A percentile compares a stretch with the other conserved stretches of the same genome.
Conservation (phyloP, 2,888 invertebrate genomes). For the Trachelus tabidus region DNA sequence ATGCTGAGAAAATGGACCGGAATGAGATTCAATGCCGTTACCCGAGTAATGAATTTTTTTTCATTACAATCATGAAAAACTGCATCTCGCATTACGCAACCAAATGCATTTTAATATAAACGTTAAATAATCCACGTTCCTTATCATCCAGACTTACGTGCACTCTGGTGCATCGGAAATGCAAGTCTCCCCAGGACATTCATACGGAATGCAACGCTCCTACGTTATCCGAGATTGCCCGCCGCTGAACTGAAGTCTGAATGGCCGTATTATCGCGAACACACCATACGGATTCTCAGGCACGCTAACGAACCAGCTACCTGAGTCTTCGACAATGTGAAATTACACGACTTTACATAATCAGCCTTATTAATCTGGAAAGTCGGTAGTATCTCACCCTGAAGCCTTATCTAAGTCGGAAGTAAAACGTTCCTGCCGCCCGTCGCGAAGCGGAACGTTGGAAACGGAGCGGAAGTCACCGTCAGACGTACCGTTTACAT, state of each 20-base stretch:
- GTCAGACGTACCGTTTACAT: neutral
- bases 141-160: neutral
- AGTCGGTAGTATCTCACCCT: constrained; percentile 42
- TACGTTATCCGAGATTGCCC: neutral
- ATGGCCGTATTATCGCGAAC: neutral
- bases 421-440: constrained; percentile 40
- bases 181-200: neutral
- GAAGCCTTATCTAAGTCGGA: constrained; percentile 54
- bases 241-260: neutral
- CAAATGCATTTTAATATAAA: too few species aligned
- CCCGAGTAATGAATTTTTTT: too few species aligned
- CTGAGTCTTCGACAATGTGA: constrained; percentile 33
- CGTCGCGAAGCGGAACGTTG: constrained; percentile 23
- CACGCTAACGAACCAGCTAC: constrained; percentile 1
- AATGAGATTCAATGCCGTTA: neutral
- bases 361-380: constrained; percentile 58
- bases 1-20: neutral
- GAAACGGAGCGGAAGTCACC: constrained; percentile 21
- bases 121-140: neutral
- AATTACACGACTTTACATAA: constrained; percentile 55
- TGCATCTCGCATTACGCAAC: too few species aligned
- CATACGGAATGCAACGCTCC: neutral
- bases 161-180: neutral
- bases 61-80: too few species aligned
- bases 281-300: neutral